phyloP scores from a whole-genome alignment of 2,888 invertebrate genomes.

The Orgyia antiqua region DNA sequence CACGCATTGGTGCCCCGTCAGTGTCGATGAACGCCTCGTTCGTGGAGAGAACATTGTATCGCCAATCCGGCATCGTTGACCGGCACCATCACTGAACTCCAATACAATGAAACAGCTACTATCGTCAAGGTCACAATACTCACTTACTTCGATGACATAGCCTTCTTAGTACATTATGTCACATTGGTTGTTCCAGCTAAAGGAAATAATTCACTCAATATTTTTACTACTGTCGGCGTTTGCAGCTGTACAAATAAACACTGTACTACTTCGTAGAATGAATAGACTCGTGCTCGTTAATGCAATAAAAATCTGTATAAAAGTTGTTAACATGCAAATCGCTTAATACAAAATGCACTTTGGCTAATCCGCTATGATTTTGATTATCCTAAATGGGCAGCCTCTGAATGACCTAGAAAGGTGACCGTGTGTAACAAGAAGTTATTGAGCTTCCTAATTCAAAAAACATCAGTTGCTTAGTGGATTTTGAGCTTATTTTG shows the following conservation, averaged over 20 bases:
- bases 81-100: slow-evolving; percentile 57
- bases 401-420: background rate
- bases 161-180: slow-evolving; percentile 32
- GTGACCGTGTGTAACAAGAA: background rate
- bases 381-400: background rate
- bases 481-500: no score
- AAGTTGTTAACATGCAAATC: no score
- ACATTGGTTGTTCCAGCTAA: slow-evolving; percentile 37
- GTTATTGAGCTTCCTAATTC: no score
- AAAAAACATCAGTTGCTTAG: no score
- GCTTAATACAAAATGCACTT: no score
- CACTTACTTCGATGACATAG: no score
- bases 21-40: slow-evolving; percentile 70
- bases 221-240: slow-evolving; percentile 50
- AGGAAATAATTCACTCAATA: slow-evolving; percentile 29
- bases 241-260: slow-evolving; percentile 45
- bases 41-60: slow-evolving; percentile 75
- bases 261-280: slow-evolving; percentile 11
- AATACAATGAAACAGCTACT: slow-evolving; percentile 29
- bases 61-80: slow-evolving; percentile 74
- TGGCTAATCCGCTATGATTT: background rate
- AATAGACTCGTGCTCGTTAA: slow-evolving; percentile 7
- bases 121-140: no score
- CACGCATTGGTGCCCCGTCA: slow-evolving; percentile 45
- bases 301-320: slow-evolving; percentile 3